Base-by-base conservation (phyloP, 2,888 invertebrate species). In the Agonopterix subpropinquella region DNA sequence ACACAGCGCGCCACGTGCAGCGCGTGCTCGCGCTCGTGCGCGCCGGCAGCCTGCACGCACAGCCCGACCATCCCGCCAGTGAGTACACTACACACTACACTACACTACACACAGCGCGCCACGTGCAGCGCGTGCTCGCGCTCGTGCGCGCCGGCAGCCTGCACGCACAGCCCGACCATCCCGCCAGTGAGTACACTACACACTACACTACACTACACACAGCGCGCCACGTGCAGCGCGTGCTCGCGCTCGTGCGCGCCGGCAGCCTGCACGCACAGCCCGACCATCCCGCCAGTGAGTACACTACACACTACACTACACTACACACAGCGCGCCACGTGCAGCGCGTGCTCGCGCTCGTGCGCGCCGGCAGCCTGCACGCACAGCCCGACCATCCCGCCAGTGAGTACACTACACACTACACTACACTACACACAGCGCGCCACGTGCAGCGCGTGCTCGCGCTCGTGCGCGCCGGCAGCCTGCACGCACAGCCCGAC, bases 291-390 rank as follows among this genome's bases (percentile, higher is more conserved):
- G 55, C 58, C 48, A 59, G 64, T 64, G 43, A 47, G 53, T 45
- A 18, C 18, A n/a, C n/a, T n/a, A n/a, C n/a, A n/a, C n/a, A n/a
- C n/a, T n/a, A n/a, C n/a, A n/a, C n/a, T n/a, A n/a, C n/a, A n/a
- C n/a, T n/a, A n/a, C n/a, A n/a, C n/a, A n/a, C n/a, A n/a, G 97
- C 37, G 94, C 77, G 9, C 96, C 94, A 59, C 53, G 62, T 64
- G 41, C 94, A 83, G 36, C 54, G 59, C 43, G 57, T 82, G 53
- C 73, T 83, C 8, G 72, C 72, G 92, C 97, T 73, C 75, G 67
- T 85, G 52, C 67, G 84, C 94, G 71, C 95, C 8, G 83, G 80
- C 50, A 70, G 81, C 41, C 58, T 97, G 41, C 94, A 94, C 78
- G 93, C 65, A 13, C 67, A 70, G 56, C 53, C 55, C 41, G 49